phyloP scores from a whole-genome alignment of 2,888 invertebrate species.

The Drosophila tanythrix region DNA sequence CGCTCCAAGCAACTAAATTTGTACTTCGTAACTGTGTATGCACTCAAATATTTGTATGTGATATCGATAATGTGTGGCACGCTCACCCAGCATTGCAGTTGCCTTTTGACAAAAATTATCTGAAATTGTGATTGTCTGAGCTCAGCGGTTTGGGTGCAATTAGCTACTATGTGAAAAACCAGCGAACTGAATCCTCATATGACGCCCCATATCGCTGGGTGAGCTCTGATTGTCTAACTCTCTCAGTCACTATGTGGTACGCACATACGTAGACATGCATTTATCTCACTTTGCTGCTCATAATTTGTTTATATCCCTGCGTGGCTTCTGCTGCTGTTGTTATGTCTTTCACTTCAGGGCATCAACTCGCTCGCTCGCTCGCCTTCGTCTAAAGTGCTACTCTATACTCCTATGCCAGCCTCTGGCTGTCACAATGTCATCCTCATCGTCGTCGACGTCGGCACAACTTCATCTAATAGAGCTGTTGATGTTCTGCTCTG shows the following conservation, averaged over 20 bases:
- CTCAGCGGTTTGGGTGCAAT: conserved; percentile 66
- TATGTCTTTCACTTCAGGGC: conserved; percentile 19
- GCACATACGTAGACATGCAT: conserved; percentile 54
- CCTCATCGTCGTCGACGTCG: conserved; percentile 25
- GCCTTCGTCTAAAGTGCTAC: conserved; percentile 43
- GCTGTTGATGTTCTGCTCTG: conserved; percentile 77
- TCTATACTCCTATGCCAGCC: conserved; percentile 39
- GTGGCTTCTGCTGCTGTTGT: conserved; percentile 7
- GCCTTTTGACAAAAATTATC: conserved; percentile 34
- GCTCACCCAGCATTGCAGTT: conserved; percentile 18
- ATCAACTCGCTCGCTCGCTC: conserved; percentile 11
- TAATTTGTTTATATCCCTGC: conserved; percentile 78
- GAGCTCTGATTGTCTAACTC: neutral
- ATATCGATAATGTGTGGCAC: conserved; percentile 19
- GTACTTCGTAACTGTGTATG: conserved; percentile 3
- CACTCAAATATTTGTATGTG: conserved; percentile 22
- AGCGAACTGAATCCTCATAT: conserved; percentile 40
- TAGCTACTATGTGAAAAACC: conserved; percentile 63
- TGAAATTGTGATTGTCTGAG: conserved; percentile 29
- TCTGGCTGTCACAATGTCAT: conserved; percentile 32
- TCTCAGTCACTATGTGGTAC: conserved; percentile 9
- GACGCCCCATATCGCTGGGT: conserved; percentile 40
- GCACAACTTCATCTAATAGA: conserved; percentile 70
- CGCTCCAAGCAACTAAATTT: conserved; percentile 26
- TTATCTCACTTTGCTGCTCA: conserved; percentile 76